Conservation (phyloP, 2,888 invertebrate species). For the Prostheceraeus crozeri region DNA sequence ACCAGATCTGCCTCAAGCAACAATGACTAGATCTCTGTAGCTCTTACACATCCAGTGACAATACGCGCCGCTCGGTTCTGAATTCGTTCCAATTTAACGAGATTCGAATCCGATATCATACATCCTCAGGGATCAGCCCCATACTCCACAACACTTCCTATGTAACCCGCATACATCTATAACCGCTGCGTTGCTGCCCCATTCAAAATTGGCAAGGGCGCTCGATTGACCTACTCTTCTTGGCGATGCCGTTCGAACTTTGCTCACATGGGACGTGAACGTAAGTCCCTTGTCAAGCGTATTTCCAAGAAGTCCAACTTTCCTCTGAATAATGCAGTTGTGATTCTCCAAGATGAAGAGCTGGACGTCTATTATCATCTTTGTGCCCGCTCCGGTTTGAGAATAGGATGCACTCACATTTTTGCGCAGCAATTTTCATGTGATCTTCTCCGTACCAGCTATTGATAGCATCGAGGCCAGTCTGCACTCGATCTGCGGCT, state of each 20-base stretch:
- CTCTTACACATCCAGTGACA: no score
- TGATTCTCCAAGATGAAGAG: no score
- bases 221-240: not conserved
- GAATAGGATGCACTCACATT: not conserved
- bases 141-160: not conserved
- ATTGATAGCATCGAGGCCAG: not conserved
- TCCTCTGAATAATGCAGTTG: no score
- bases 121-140: slow-evolving; percentile 2
- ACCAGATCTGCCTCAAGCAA: no score
- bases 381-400: not conserved
- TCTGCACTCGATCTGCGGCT: slow-evolving; percentile 3
- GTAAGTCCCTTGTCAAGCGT: slow-evolving; percentile 14
- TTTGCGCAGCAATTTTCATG: not conserved
- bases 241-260: not conserved
- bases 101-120: not conserved
- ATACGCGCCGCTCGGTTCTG: no score
- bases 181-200: not conserved
- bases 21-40: no score
- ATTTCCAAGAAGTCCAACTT: no score
- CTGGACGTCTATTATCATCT: no score
- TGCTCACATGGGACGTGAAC: not conserved
- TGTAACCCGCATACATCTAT: slow-evolving; percentile 1
- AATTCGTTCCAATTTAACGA: not conserved
- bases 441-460: slow-evolving; percentile 3
- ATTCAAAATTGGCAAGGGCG: not conserved